Conservation (phyloP, 2,888 invertebrate genomes). For the Sisyra nigra region DNA sequence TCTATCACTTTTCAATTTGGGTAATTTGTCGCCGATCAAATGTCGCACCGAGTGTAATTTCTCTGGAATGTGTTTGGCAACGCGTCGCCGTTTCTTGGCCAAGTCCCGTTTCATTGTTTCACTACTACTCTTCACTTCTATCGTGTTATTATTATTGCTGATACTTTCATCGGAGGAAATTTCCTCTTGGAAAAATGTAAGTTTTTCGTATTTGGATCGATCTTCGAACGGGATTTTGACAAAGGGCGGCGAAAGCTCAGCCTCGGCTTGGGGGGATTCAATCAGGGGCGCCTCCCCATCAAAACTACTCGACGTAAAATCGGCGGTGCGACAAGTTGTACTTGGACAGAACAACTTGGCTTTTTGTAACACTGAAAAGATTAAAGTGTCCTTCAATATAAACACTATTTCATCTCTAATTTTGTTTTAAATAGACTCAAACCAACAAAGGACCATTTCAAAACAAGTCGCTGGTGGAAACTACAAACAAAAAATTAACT, state of each 20-base stretch:
- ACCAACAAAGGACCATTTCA: constrained; percentile 3
- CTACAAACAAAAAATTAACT: neutral
- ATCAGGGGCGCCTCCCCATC: constrained; percentile 29
- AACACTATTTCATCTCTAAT: neutral
- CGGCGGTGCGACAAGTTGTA: no score
- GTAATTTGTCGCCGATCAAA: constrained; percentile 29
- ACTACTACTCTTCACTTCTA: constrained; percentile 24
- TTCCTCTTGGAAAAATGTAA: constrained; percentile 41
- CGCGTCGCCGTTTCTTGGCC: neutral
- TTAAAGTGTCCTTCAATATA: neutral
- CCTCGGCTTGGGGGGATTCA: constrained; percentile 19
- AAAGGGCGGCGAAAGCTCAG: constrained; percentile 31
- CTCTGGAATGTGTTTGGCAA: constrained; percentile 32
- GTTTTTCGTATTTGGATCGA: constrained; percentile 60
- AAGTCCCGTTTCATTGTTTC: constrained; percentile 17
- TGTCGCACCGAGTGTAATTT: constrained; percentile 34
- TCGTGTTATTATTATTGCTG: constrained; percentile 26
- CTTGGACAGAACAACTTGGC: constrained; percentile 4
- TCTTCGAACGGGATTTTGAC: constrained; percentile 49
- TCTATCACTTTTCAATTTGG: constrained; percentile 19
- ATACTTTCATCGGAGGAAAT: constrained; percentile 33
- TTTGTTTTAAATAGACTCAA: neutral
- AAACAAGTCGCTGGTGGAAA: neutral
- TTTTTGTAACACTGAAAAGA: constrained; percentile 14
- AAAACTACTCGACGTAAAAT: constrained; percentile 12